Base-by-base conservation (phyloP, 2,113 vertebrate species). In the Meriones unguiculatus region DNA sequence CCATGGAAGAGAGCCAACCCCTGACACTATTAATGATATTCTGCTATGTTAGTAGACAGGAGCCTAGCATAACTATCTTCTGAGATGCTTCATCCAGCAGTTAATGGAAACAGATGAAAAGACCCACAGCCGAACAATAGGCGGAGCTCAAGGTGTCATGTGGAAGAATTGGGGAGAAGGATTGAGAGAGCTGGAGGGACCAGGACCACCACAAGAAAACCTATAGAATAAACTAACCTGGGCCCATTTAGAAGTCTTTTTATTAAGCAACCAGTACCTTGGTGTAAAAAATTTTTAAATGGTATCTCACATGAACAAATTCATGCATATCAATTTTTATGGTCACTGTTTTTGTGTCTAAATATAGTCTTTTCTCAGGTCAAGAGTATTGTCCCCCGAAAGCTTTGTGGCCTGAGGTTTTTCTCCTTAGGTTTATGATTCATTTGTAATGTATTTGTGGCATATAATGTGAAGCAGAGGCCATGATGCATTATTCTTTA, bases 381-480 rank as follows among this genome's bases (percentile, higher is more conserved):
- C 82, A 96, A 91, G 85, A 84, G 69, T 46, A 82, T 75, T 38
- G 32, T 50, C 22, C 57, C 22, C 17, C 90, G 76, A 62, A 35
- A 67, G 14, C 11, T 76, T 69, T 89, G 52, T 59, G n/a, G 88
- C 75, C 30, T 50, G 50, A 57, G 6, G 38, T 59, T 96, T 57
- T 59, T 80, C n/a, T 80, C 7, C 69, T 78, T 46, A 59, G 15
- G 35, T 67, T 35, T 91, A 82, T 17, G 70, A 77, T 70, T 35
- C 14, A 93, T 65, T 62, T 81, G 75, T 54, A 78, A 80, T 69
- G 46, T 20, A 57, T 85, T 91, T 94, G 91, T 73, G 32, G 69
- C 59, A 87, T 81, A 25, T 81, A 5, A 72, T 64, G 18, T 70
- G 41, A 70, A 76, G 12, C 35, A 89, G 41, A n/a, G 41, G 10